Conservation (phyloP, 2,797 vertebrate genomes). For the Megalops cyprinoides region DNA sequence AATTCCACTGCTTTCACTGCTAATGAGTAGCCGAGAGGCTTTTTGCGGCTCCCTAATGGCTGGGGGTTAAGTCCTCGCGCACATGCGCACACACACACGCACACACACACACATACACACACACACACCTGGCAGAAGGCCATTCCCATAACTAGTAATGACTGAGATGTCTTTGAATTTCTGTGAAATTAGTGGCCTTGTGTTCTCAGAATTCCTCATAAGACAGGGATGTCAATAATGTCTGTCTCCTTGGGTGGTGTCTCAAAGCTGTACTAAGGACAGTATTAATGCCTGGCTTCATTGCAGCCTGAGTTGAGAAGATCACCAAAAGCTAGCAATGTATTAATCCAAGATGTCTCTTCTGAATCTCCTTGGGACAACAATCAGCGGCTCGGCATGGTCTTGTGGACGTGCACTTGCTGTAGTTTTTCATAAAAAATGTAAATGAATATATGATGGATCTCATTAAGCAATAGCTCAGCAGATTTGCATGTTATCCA, state of each 20-base stretch:
- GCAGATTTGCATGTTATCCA: neutral
- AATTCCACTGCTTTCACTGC: constrained; percentile 27
- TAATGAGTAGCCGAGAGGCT: constrained; percentile 41
- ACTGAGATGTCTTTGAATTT: constrained; percentile 29
- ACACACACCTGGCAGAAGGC: neutral
- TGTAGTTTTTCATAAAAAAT: neutral
- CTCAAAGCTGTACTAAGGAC: neutral
- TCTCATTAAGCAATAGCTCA: neutral
- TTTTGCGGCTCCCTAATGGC: constrained; percentile 7
- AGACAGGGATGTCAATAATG: neutral
- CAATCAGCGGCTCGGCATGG: constrained; percentile 6
- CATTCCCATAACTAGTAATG: constrained; percentile 23
- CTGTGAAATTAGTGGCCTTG: constrained; percentile 26
- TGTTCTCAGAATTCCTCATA: constrained; percentile 34
- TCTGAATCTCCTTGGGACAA: constrained; percentile 16
- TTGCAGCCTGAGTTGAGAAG: neutral
- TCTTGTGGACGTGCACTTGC: neutral
- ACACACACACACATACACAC: constrained; percentile 1
- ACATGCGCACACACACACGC: neutral
- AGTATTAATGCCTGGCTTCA: neutral
- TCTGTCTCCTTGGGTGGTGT: neutral
- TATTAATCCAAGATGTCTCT: neutral
- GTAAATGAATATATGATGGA: neutral
- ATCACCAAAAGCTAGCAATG: neutral
- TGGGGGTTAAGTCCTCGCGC: neutral